Conservation (phyloP, 2,797 vertebrate species). For the Pangasius krempfi region DNA sequence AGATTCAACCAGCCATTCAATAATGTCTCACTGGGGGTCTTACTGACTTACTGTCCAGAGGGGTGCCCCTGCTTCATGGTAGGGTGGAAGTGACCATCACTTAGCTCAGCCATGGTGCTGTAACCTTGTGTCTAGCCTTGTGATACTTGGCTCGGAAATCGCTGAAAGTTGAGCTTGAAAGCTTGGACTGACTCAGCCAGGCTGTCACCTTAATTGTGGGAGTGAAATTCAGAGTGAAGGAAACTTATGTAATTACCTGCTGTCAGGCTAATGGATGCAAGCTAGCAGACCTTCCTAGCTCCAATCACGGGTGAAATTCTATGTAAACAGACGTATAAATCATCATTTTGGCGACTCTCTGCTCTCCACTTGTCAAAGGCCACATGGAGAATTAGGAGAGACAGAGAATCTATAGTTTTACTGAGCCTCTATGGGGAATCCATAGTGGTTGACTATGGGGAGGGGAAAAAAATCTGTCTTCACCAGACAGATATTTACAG, state of each 20-base stretch:
- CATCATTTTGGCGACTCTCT: conserved; percentile 53
- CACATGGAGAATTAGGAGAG: conserved; percentile 14
- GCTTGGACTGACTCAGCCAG: conserved; percentile 31
- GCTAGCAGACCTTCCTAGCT: conserved; percentile 47
- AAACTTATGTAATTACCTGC: conserved; percentile 56
- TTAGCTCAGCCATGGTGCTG: background rate
- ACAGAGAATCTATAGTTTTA: conserved; percentile 38
- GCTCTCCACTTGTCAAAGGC: background rate
- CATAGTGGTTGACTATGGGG: background rate
- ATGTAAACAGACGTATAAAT: conserved; percentile 60
- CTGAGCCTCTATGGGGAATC: conserved; percentile 16
- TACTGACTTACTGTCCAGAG: background rate
- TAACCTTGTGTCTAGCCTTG: background rate
- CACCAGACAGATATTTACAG: background rate
- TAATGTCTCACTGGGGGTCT: background rate
- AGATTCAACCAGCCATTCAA: background rate
- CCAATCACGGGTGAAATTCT: conserved; percentile 54
- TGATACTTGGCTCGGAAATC: conserved; percentile 8
- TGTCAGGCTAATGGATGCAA: conserved; percentile 49
- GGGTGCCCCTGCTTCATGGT: background rate
- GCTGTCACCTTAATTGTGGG: conserved; percentile 47
- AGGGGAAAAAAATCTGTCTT: background rate
- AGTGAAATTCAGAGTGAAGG: conserved; percentile 52
- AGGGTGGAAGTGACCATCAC: background rate
- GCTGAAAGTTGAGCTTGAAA: conserved; percentile 10